These are phyloP conservation scores for Callopanchax toddi DNA, from an alignment of 2,113 vertebrate genomes.

Conservation along the genomic window DNA sequence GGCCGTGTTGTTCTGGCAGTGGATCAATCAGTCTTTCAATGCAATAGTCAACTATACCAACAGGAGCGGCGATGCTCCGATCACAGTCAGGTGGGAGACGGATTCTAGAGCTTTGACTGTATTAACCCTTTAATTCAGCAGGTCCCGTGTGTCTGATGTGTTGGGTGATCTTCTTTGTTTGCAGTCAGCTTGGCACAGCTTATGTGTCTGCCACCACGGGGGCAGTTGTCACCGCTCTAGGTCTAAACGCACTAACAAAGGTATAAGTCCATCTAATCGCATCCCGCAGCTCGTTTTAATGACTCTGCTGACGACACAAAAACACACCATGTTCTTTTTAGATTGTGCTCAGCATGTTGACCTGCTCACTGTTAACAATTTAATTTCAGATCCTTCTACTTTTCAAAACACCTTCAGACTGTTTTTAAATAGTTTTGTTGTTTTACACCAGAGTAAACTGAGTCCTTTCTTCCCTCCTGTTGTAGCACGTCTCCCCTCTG, in stretches of 20 bases:
- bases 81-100: constrained; percentile 85
- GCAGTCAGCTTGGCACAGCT: constrained; percentile 93
- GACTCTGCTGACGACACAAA: constrained; percentile 2
- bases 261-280: constrained; percentile 78
- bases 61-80: constrained; percentile 93
- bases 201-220: constrained; percentile 97
- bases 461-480: constrained; percentile 15
- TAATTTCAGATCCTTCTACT: neutral
- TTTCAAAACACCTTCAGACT: neutral
- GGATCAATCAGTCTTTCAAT: constrained; percentile 99
- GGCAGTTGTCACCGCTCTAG: constrained; percentile 93
- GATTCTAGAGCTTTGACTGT: neutral
- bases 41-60: constrained; percentile 98
- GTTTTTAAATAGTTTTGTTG: neutral
- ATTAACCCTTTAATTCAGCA: constrained; percentile 41
- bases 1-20: constrained; percentile 97
- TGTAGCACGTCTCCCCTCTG: constrained; percentile 90
- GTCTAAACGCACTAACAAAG: constrained; percentile 96
- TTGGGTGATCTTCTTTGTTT: constrained; percentile 65
- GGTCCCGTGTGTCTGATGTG: constrained; percentile 8
- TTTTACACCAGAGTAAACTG: neutral
- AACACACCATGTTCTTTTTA: constrained; percentile 10
- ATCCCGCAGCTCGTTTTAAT: constrained; percentile 46
- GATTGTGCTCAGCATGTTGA: constrained; percentile 12
- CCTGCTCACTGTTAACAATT: constrained; percentile 3